Percentiles rank a stretch among this genome's conserved stretches.
Conservation (phyloP, 2,888 invertebrate genomes). For the Microchrysa polita region DNA sequence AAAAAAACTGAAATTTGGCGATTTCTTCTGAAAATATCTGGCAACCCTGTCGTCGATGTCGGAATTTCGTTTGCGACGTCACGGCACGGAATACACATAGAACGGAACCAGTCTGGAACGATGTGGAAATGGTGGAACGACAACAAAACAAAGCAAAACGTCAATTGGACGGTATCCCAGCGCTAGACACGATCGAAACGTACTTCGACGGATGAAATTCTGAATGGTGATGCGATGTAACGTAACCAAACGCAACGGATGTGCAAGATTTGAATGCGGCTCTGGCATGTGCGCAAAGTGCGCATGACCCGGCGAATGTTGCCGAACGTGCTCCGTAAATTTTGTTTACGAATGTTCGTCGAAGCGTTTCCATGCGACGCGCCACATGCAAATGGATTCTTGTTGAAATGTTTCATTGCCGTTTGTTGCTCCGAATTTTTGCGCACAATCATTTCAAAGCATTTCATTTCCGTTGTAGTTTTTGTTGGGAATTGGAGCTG, state of each 20-base stretch:
- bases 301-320: conserved; percentile 13
- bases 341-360: conserved; percentile 24
- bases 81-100: neutral
- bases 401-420: conserved; percentile 1
- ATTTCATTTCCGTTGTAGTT: neutral
- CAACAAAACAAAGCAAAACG: conserved; percentile 31
- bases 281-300: neutral
- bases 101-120: conserved; percentile 28
- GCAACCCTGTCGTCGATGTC: neutral
- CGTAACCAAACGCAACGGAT: neutral
- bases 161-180: neutral
- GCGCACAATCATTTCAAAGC: conserved; percentile 4
- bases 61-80: conserved; percentile 25
- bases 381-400: conserved; percentile 17
- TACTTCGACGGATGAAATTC: neutral
- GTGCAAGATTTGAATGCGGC: neutral
- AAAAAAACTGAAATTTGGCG: too few species aligned
- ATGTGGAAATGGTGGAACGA: conserved; percentile 1
- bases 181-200: neutral
- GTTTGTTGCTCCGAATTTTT: conserved; percentile 10
- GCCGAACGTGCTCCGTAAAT: neutral
- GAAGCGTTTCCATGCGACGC: conserved; percentile 39
- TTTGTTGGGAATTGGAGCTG: neutral
- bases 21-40: too few species aligned
- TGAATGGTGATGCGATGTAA: neutral